Evolutionary conservation across 1,140 invertebrate species (phyloP).

Genomic region (Nylanderia fulva): DNA sequence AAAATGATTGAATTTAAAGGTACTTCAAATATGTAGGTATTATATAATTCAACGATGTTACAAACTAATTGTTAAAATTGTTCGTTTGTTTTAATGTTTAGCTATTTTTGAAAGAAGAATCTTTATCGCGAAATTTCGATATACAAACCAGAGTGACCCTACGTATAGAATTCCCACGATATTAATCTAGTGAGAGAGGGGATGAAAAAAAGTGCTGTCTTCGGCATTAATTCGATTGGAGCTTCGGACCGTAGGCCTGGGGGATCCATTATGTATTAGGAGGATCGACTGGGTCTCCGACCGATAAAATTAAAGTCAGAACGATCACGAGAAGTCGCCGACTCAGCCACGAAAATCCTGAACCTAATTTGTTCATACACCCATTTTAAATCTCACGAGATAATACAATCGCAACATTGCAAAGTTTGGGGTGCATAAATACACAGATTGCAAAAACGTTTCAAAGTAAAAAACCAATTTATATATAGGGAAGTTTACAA

Average conservation of each 20-base stretch:
- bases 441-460: conserved; percentile 13
- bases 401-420: conserved; percentile 63
- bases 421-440: conserved; percentile 17
- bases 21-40: no score
- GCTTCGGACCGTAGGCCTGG: conserved; percentile 64
- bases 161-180: conserved; percentile 71
- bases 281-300: conserved; percentile 57
- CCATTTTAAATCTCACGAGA: conserved; percentile 61
- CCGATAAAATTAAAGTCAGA: conserved; percentile 65
- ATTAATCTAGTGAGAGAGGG: conserved; percentile 68
- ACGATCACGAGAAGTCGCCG: conserved; percentile 53
- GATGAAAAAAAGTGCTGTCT: conserved; percentile 72
- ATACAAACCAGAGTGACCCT: background rate
- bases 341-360: conserved; percentile 65
- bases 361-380: conserved; percentile 63
- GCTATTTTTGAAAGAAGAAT: background rate
- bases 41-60: no score
- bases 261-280: conserved; percentile 81
- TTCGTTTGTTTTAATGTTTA: conserved; percentile 1
- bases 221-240: conserved; percentile 81
- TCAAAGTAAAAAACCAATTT: no score
- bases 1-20: no score
- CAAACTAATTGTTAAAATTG: no score
- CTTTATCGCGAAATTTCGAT: background rate
- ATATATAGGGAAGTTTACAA: conserved; percentile 26